Percentiles rank a stretch among this genome's conserved stretches.
Conservation (phyloP, 2,888 invertebrate species). For the Blastobasis lacticolella region DNA sequence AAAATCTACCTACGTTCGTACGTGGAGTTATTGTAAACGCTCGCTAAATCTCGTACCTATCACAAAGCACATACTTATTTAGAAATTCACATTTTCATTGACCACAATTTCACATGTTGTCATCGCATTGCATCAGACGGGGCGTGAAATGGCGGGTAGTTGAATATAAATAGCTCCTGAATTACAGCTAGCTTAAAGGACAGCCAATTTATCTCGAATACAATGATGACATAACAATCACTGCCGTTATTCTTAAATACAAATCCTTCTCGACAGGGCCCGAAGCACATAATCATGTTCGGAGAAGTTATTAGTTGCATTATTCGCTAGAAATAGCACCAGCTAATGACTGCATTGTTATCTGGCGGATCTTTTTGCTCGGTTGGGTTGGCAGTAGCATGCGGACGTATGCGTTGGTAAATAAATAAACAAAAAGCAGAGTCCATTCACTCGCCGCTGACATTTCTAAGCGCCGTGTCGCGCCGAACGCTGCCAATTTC, state of each 20-base stretch:
- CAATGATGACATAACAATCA: neutral
- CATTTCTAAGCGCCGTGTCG: slow-evolving; percentile 54
- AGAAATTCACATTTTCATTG: too few relatives aligned
- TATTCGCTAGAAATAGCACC: slow-evolving; percentile 30
- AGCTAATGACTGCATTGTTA: slow-evolving; percentile 46
- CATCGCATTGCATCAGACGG: too few relatives aligned
- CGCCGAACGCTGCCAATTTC: slow-evolving; percentile 50
- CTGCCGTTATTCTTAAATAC: slow-evolving; percentile 1
- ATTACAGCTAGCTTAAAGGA: too few relatives aligned
- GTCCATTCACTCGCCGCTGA: slow-evolving; percentile 69
- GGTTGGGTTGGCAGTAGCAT: slow-evolving; percentile 65
- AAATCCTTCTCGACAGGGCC: neutral
- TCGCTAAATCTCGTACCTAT: too few relatives aligned
- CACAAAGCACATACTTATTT: too few relatives aligned
- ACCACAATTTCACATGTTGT: too few relatives aligned
- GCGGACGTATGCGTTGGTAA: slow-evolving; percentile 61
- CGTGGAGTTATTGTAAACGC: too few relatives aligned
- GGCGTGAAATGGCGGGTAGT: too few relatives aligned
- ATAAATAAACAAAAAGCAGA: slow-evolving; percentile 54
- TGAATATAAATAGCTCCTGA: too few relatives aligned
- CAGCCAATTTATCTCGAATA: neutral
- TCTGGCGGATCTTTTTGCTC: slow-evolving; percentile 44
- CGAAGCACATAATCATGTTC: slow-evolving; percentile 17
- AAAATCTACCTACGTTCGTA: too few relatives aligned
- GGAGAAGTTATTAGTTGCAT: slow-evolving; percentile 23